These are phyloP conservation scores for Drosophila silvestris DNA, from an alignment of 2,888 invertebrate genomes.

Conservation along the genomic window DNA sequence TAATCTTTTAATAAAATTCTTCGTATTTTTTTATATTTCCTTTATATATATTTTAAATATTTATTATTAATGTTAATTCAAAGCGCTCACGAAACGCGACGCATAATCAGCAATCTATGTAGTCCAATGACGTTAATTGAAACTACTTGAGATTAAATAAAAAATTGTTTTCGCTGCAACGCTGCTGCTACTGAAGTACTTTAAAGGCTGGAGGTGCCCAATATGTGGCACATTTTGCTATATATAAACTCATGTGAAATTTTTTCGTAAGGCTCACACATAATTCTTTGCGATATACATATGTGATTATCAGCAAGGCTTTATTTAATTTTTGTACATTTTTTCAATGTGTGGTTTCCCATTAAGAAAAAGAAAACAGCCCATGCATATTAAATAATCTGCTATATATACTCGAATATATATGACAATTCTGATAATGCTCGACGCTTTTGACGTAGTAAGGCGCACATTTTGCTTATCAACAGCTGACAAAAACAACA, in stretches of 20 bases:
- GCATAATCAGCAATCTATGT: slow-evolving; percentile 74
- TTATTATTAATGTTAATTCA: slow-evolving; percentile 60
- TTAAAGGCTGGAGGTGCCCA: slow-evolving; percentile 25
- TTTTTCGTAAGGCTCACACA: slow-evolving; percentile 5
- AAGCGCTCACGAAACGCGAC: slow-evolving; percentile 52
- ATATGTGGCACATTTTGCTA: slow-evolving; percentile 33
- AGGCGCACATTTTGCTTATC: slow-evolving; percentile 57
- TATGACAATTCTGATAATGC: slow-evolving; percentile 48
- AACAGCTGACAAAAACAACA: slow-evolving; percentile 40
- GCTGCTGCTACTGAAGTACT: slow-evolving; percentile 45
- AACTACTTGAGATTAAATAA: slow-evolving; percentile 75
- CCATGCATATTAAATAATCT: slow-evolving; percentile 54
- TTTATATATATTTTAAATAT: slow-evolving; percentile 30
- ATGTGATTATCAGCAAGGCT: slow-evolving; percentile 32
- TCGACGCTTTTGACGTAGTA: slow-evolving; percentile 63
- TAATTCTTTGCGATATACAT: slow-evolving; percentile 12
- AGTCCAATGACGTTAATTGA: slow-evolving; percentile 81
- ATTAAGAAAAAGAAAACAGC: slow-evolving; percentile 59
- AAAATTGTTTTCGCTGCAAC: slow-evolving; percentile 58
- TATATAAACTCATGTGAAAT: slow-evolving; percentile 36
- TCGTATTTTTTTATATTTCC: slow-evolving; percentile 24
- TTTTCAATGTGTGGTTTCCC: slow-evolving; percentile 52
- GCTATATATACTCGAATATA: slow-evolving; percentile 23
- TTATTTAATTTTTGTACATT: slow-evolving; percentile 15
- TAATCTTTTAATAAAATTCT: slow-evolving; percentile 61